These are phyloP conservation scores for Archips crataeganus DNA, from an alignment of 2,888 invertebrate genomes.

Conservation along the genomic window DNA sequence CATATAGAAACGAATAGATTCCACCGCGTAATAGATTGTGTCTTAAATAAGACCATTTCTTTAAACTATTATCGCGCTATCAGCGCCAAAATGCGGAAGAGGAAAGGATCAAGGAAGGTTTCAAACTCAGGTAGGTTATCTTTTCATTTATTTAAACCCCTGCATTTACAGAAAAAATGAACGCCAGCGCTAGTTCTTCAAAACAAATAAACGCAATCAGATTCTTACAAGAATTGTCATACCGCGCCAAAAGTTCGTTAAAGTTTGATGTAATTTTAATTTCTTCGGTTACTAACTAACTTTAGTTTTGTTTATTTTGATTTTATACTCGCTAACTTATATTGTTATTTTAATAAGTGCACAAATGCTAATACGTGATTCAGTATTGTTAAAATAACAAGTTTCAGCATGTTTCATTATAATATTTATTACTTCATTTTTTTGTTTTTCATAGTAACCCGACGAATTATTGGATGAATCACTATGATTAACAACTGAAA, in stretches of 20 bases:
- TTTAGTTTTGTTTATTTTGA: no score
- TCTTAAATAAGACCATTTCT: background rate
- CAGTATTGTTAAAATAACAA: no score
- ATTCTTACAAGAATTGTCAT: background rate
- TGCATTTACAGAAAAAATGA: background rate
- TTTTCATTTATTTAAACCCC: background rate
- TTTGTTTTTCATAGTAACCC: no score
- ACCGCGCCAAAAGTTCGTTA: background rate
- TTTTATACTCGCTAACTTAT: no score
- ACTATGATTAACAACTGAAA: no score
- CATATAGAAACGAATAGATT: background rate
- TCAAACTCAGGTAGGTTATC: slow-evolving; percentile 29
- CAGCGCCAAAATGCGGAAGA: slow-evolving; percentile 52
- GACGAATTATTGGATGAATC: no score
- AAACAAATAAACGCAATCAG: background rate
- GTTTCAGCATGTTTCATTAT: no score
- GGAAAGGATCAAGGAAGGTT: slow-evolving; percentile 52
- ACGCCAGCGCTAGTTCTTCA: no score
- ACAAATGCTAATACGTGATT: no score
- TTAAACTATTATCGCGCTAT: slow-evolving; percentile 35
- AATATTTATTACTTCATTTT: no score
- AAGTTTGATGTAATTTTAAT: background rate
- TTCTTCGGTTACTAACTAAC: background rate
- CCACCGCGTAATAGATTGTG: background rate
- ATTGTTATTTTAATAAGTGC: no score